Evolutionary conservation across 2,113 vertebrate genomes (phyloP), one percentile per base, ranked within the genome.

Genomic region (Neofelis nebulosa): DNA sequence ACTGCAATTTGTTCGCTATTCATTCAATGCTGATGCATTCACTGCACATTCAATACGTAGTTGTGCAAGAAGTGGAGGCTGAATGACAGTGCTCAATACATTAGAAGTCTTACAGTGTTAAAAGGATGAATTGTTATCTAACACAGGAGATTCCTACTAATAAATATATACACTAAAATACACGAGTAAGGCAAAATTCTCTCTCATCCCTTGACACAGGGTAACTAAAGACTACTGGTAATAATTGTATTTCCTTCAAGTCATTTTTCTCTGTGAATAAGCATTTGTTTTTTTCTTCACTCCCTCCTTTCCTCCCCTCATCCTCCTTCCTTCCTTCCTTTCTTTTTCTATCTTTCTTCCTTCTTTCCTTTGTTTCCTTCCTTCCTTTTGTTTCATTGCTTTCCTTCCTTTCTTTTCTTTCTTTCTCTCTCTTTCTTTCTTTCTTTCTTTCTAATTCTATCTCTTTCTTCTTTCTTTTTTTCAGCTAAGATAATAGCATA

Each of bases 191-290:
- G 10, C 71, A 66, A 31, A 74, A 31, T 69, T 15, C 25, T 69
- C 8, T 27, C 21, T 88, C 41, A 29, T 82, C n/a, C 9, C 25
- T n/a, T 29, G 57, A 61, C 36, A 7, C 0, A 4, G 38, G 2
- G 6, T 48, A 63, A 69, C 36, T 52, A 52, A 2, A 45, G 41
- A 88, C n/a, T 29, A 78, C 18, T 83, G 52, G 7, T 8, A 80
- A 4, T 68, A 93, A 80, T 79, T 91, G 4, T 52, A 91, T 84
- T 87, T 91, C 27, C 19, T 57, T 79, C 2, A 6, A 74, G 48
- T 69, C 14, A 25, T 79, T 93, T 76, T 97, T 92, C 33, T 93
- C 69, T 66, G 36, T 79, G 33, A 96, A 25, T 96, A 74, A 74
- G 25, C 7, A 1, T 23, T 27, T 88, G 27, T 57, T 29, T n/a